These are phyloP conservation scores for Ornithoptera priamus DNA, from an alignment of 2,888 invertebrate genomes.

Conservation along the genomic window DNA sequence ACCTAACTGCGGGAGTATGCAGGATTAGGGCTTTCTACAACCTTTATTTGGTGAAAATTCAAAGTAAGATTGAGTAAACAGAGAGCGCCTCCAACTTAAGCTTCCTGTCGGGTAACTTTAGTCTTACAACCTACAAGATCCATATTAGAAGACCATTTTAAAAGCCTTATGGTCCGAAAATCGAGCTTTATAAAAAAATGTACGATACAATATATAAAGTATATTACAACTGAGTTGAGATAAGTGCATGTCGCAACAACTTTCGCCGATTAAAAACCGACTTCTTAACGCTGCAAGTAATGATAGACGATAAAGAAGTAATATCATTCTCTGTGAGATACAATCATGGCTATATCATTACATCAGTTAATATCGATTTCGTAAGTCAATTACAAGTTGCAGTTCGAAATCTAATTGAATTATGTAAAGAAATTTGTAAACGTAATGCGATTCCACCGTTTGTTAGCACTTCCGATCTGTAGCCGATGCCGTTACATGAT, in stretches of 20 bases:
- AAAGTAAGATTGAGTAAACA: no score
- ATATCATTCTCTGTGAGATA: conserved; percentile 6
- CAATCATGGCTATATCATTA: conserved; percentile 19
- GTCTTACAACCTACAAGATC: no score
- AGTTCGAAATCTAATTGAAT: conserved; percentile 15
- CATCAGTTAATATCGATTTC: conserved; percentile 13
- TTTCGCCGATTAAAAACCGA: conserved; percentile 72
- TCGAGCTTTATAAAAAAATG: conserved; percentile 40
- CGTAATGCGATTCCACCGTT: not conserved
- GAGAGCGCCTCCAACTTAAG: no score
- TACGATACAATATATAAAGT: conserved; percentile 40
- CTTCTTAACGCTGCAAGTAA: conserved; percentile 36
- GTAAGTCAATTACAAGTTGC: conserved; percentile 16
- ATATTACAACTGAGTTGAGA: conserved; percentile 48
- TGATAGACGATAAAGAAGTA: conserved; percentile 55
- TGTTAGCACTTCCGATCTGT: not conserved
- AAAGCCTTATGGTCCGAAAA: conserved; percentile 12
- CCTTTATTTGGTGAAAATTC: no score
- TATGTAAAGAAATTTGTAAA: conserved; percentile 11
- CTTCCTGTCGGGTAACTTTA: no score
- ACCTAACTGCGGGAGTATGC: no score
- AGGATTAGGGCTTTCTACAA: no score
- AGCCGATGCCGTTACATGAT: not conserved
- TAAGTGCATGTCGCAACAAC: conserved; percentile 67
- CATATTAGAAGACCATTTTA: no score